These are phyloP conservation scores for Andrena marginata DNA, from an alignment of 2,888 invertebrate genomes.

Conservation along the genomic window DNA sequence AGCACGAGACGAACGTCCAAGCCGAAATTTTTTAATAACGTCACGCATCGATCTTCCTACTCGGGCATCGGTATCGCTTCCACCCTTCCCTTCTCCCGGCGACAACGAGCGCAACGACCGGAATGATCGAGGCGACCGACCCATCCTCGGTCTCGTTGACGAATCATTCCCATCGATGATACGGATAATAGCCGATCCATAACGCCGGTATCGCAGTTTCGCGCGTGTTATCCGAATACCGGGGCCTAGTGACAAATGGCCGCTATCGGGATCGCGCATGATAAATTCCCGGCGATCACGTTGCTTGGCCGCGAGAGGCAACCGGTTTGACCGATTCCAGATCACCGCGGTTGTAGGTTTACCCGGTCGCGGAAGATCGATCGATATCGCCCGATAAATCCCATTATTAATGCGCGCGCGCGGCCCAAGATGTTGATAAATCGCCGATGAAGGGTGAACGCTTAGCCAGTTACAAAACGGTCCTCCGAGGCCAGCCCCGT, in stretches of 20 bases:
- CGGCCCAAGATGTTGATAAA: slow-evolving; percentile 69
- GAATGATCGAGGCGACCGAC: slow-evolving; percentile 16
- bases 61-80: not conserved
- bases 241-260: slow-evolving; percentile 60
- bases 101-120: not conserved
- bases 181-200: slow-evolving; percentile 46
- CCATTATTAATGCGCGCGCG: slow-evolving; percentile 67
- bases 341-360: slow-evolving; percentile 66
- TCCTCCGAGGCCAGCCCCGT: slow-evolving; percentile 17
- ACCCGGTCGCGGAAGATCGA: slow-evolving; percentile 61
- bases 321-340: slow-evolving; percentile 60
- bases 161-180: slow-evolving; percentile 25
- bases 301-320: slow-evolving; percentile 42
- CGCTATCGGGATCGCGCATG: slow-evolving; percentile 50
- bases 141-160: slow-evolving; percentile 5
- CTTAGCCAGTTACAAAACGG: slow-evolving; percentile 56
- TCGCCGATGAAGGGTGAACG: slow-evolving; percentile 57
- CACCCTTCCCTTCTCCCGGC: not conserved
- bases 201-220: slow-evolving; percentile 48
- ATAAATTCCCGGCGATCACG: slow-evolving; percentile 62
- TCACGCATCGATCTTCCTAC: no score
- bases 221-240: slow-evolving; percentile 43
- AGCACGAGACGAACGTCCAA: no score
- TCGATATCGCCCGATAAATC: slow-evolving; percentile 74
- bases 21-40: no score